phyloP scores from a whole-genome alignment of 2,797 vertebrate species.

The Danio tinwini region DNA sequence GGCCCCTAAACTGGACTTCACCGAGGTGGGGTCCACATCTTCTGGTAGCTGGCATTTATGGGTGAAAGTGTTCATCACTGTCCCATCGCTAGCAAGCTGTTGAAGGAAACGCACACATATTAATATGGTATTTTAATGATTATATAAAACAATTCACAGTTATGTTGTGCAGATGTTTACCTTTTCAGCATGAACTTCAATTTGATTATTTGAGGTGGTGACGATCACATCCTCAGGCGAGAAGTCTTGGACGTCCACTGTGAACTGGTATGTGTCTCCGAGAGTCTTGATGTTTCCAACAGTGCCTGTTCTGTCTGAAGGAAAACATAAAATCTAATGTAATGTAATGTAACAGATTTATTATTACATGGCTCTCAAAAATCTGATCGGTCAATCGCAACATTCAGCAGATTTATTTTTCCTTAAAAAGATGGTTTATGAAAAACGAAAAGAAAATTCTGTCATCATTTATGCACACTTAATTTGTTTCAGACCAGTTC shows the following conservation, averaged over 20 bases:
- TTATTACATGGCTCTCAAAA: not conserved
- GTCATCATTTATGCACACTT: too few species aligned
- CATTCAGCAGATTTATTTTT: too few species aligned
- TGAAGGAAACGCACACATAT: conserved; percentile 19
- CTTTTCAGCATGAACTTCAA: conserved; percentile 96
- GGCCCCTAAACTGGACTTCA: conserved; percentile 87
- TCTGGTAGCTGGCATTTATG: conserved; percentile 98
- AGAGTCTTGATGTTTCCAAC: conserved; percentile 89
- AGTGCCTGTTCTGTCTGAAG: conserved; percentile 70
- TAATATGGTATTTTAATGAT: not conserved
- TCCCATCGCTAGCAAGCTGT: conserved; percentile 91
- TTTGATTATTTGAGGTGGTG: conserved; percentile 98
- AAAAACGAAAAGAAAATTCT: too few species aligned
- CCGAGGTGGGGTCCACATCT: conserved; percentile 94
- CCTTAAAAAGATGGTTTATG: too few species aligned
- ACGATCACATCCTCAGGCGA: conserved; percentile 96
- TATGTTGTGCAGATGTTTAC: conserved; percentile 69
- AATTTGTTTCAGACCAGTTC: too few species aligned
- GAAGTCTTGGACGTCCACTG: conserved; percentile 93
- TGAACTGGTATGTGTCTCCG: conserved; percentile 94
- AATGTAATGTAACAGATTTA: not conserved
- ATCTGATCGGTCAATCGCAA: not conserved
- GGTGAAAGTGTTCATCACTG: conserved; percentile 96
- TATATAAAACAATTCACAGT: not conserved
- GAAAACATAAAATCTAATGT: not conserved